Percentiles rank a stretch among this genome's conserved stretches.
These are phyloP conservation scores for Popillia japonica DNA, from an alignment of 1,140 invertebrate species.

Conservation along the genomic window DNA sequence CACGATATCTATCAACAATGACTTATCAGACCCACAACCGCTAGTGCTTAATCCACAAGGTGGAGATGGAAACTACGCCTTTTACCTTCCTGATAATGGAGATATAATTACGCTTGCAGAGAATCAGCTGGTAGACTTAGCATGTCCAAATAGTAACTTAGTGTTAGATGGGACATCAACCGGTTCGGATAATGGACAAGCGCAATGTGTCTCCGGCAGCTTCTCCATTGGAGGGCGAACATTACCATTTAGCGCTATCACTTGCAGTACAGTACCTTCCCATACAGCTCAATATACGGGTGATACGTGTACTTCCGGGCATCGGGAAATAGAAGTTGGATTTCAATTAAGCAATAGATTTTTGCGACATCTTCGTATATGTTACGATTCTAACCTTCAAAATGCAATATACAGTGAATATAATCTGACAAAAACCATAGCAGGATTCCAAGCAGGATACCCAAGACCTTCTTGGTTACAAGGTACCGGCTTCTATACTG, in stretches of 20 bases:
- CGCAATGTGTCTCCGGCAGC: conserved; percentile 25
- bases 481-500: conserved; percentile 52
- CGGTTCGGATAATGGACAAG: conserved; percentile 28
- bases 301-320: conserved; percentile 50
- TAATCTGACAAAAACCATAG: conserved; percentile 53
- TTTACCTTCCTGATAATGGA: conserved; percentile 30
- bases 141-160: conserved; percentile 46
- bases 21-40: conserved; percentile 37
- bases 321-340: conserved; percentile 54
- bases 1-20: conserved; percentile 37
- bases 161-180: conserved; percentile 23
- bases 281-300: conserved; percentile 43
- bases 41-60: conserved; percentile 37
- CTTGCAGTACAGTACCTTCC: conserved; percentile 41
- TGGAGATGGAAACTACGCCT: conserved; percentile 17
- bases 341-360: conserved; percentile 51
- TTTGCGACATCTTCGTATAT: conserved; percentile 50
- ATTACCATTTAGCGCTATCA: conserved; percentile 42
- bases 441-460: conserved; percentile 50
- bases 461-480: conserved; percentile 56
- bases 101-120: conserved; percentile 24
- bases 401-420: conserved; percentile 50
- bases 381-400: conserved; percentile 51
- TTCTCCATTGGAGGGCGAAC: conserved; percentile 36
- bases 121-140: conserved; percentile 42